Conservation (phyloP, 2,797 vertebrate genomes). For the Gallinago solitaria region DNA sequence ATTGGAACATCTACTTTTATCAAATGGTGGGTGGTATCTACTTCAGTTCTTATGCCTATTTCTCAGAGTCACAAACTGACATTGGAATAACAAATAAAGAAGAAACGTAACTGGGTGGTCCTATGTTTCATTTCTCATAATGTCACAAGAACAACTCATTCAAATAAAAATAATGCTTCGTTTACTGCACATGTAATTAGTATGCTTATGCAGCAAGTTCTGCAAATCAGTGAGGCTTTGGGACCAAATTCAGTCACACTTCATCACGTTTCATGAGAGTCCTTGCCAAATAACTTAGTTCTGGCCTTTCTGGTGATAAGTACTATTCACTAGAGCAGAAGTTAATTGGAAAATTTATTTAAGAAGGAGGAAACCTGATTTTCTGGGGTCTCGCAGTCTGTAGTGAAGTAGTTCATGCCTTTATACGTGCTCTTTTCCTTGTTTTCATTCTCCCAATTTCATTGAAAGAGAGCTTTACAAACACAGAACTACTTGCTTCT, state of each 20-base stretch:
- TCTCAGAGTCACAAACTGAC: slow-evolving; percentile 21
- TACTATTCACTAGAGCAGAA: not conserved
- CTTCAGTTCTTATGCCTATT: slow-evolving; percentile 42
- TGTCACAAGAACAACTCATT: not conserved
- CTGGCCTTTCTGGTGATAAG: not conserved
- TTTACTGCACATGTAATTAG: not conserved
- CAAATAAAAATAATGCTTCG: not conserved
- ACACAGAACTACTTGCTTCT: not conserved
- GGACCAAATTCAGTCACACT: not conserved
- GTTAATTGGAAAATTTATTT: not conserved
- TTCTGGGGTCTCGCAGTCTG: not conserved
- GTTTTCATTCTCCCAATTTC: not conserved
- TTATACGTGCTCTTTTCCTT: not conserved
- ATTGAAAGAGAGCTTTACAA: not conserved
- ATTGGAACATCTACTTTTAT: slow-evolving; percentile 61
- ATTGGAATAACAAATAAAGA: slow-evolving; percentile 45
- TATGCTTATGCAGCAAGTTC: not conserved
- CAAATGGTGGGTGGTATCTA: slow-evolving; percentile 42
- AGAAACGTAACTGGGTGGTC: not conserved
- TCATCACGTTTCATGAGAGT: not conserved
- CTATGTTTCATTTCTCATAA: not conserved
- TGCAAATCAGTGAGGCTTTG: not conserved
- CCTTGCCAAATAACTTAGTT: not conserved
- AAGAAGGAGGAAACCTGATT: not conserved
- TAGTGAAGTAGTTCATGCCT: not conserved